These are phyloP conservation scores for Apogon hyalosoma DNA, from an alignment of 2,797 vertebrate genomes.

Conservation along the genomic window DNA sequence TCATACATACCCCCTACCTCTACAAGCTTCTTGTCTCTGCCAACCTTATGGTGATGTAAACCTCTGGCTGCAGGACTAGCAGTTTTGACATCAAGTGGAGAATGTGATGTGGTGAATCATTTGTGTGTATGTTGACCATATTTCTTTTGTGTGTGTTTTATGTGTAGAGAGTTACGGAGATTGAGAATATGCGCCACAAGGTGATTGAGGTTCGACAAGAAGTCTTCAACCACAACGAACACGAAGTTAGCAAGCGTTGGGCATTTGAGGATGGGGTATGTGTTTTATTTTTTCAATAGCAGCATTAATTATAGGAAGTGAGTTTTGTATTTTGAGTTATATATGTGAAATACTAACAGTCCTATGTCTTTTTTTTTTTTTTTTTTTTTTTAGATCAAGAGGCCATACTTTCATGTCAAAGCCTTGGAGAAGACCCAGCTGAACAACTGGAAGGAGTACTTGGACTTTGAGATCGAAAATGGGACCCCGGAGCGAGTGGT, in stretches of 20 bases:
- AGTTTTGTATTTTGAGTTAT: neutral
- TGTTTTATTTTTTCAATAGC: neutral
- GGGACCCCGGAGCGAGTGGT: constrained; percentile 96
- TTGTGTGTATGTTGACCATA: constrained; percentile 27
- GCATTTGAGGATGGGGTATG: constrained; percentile 97
- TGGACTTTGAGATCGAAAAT: constrained; percentile 99
- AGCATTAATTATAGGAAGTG: neutral
- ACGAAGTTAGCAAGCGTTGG: constrained; percentile 99
- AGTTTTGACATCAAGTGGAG: constrained; percentile 81
- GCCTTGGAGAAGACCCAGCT: constrained; percentile 98
- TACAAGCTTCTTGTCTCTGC: constrained; percentile 82
- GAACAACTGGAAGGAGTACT: constrained; percentile 98
- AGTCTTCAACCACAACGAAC: constrained; percentile 97
- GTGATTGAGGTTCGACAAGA: constrained; percentile 97
- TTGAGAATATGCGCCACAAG: constrained; percentile 99
- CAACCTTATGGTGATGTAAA: constrained; percentile 86
- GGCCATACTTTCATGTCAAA: constrained; percentile 99
- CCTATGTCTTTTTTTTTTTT: neutral
- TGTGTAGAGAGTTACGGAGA: constrained; percentile 96
- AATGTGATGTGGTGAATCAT: constrained; percentile 42
- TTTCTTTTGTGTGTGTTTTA: constrained; percentile 62
- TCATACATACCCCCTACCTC: constrained; percentile 78
- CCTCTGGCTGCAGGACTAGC: constrained; percentile 83
- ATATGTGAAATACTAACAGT: neutral
- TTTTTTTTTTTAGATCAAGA: constrained; percentile 89